phyloP scores from a whole-genome alignment of 2,888 invertebrate genomes.

The Polydesmus complanatus region DNA sequence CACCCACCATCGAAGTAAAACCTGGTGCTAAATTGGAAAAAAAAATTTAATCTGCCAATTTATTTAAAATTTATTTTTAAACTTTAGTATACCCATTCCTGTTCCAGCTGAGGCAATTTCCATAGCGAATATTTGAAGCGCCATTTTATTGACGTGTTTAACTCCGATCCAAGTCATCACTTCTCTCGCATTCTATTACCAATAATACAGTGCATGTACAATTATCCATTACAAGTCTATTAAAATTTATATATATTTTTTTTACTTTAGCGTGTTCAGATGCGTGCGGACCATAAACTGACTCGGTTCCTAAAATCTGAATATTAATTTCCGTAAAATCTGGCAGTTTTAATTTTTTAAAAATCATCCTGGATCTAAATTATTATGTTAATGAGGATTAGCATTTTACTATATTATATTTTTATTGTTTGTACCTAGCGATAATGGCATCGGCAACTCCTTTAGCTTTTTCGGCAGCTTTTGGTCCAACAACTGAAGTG shows the following conservation, averaged over 20 bases:
- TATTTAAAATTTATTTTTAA: neutral
- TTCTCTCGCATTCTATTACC: conserved; percentile 29
- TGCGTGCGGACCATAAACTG: conserved; percentile 32
- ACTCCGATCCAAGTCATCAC: conserved; percentile 37
- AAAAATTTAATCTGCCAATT: conserved; percentile 22
- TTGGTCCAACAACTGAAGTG: conserved; percentile 33
- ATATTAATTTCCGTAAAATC: conserved; percentile 32
- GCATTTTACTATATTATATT: conserved; percentile 6
- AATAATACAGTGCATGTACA: too few relatives aligned
- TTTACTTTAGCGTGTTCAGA: conserved; percentile 21
- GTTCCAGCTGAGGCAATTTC: conserved; percentile 40
- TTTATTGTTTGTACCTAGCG: conserved; percentile 26
- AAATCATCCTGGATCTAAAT: conserved; percentile 27
- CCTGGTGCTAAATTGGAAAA: conserved; percentile 34
- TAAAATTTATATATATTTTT: too few relatives aligned
- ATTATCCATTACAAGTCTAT: too few relatives aligned
- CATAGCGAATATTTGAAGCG: conserved; percentile 34
- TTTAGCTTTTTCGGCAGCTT: conserved; percentile 31
- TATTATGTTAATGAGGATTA: neutral
- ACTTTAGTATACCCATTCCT: conserved; percentile 31
- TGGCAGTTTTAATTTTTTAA: conserved; percentile 28
- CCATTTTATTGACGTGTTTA: conserved; percentile 35
- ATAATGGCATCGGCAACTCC: conserved; percentile 36
- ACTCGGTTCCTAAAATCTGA: conserved; percentile 35
- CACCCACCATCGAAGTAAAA: conserved; percentile 35